Conservation (phyloP, 2,797 vertebrate species). For the Pangasius macronema region DNA sequence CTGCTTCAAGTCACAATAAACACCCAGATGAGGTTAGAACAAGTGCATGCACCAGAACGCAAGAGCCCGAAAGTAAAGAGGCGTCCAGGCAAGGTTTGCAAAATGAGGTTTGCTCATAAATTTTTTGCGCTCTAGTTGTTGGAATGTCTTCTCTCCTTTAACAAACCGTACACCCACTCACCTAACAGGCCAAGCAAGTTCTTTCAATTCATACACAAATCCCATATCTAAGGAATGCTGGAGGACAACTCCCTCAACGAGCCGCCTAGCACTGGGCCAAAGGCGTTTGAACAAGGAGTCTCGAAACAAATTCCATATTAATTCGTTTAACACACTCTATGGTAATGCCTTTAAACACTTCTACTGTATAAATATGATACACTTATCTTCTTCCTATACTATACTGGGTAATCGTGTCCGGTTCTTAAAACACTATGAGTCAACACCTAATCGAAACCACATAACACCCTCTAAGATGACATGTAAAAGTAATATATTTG, state of each 20-base stretch:
- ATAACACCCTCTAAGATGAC: neutral
- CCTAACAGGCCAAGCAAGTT: conserved; percentile 42
- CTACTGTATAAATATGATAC: neutral
- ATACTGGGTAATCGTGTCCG: conserved; percentile 35
- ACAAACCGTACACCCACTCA: conserved; percentile 49
- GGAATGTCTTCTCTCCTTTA: conserved; percentile 37
- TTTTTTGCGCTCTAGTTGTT: conserved; percentile 19
- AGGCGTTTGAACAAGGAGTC: no score
- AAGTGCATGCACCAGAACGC: neutral
- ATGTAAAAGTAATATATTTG: neutral
- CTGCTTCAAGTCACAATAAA: conserved; percentile 18
- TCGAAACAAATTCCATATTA: no score
- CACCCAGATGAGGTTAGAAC: neutral
- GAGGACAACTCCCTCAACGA: conserved; percentile 54
- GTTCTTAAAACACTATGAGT: neutral
- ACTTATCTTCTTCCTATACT: neutral
- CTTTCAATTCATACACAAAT: conserved; percentile 41
- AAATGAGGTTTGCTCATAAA: conserved; percentile 23
- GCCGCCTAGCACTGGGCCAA: conserved; percentile 37
- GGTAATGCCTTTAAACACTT: no score
- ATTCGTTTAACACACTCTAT: no score
- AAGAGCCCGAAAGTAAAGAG: conserved; percentile 1
- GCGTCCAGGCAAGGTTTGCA: conserved; percentile 17
- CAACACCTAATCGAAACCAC: neutral
- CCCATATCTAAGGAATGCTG: conserved; percentile 59